phyloP scores from a whole-genome alignment of 2,888 invertebrate species.

The Ochlodes sylvanus region DNA sequence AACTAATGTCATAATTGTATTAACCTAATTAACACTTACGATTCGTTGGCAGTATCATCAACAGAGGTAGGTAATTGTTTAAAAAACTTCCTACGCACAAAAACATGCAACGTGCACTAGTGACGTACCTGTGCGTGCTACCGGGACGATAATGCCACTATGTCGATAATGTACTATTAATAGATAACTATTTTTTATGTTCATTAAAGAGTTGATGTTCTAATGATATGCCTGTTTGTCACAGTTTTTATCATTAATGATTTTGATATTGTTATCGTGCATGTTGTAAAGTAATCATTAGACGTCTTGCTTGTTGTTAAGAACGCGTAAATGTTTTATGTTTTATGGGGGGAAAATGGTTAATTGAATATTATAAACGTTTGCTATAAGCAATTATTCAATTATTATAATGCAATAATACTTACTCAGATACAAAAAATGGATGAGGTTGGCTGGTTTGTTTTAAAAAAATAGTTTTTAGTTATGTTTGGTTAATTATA shows the following conservation, averaged over 20 bases:
- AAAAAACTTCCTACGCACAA: slow-evolving; percentile 32
- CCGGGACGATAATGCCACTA: slow-evolving; percentile 18
- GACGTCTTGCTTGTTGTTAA: slow-evolving; percentile 21
- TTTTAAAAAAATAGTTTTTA: background rate
- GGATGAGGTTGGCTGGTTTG: background rate
- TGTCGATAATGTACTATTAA: slow-evolving; percentile 31
- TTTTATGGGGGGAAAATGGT: slow-evolving; percentile 7
- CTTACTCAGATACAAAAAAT: too few relatives aligned
- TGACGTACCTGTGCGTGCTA: slow-evolving; percentile 13
- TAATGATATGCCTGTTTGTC: slow-evolving; percentile 32
- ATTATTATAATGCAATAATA: background rate
- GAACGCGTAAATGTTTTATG: slow-evolving; percentile 17
- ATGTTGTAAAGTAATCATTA: slow-evolving; percentile 16
- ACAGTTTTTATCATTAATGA: slow-evolving; percentile 20
- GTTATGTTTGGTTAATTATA: too few relatives aligned
- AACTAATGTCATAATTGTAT: slow-evolving; percentile 65
- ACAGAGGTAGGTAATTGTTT: slow-evolving; percentile 60
- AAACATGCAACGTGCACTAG: slow-evolving; percentile 25
- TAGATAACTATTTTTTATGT: slow-evolving; percentile 23
- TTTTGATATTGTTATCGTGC: slow-evolving; percentile 15
- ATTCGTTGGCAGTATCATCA: slow-evolving; percentile 57
- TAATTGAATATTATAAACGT: slow-evolving; percentile 1
- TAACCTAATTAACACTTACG: slow-evolving; percentile 67
- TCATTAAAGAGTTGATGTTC: slow-evolving; percentile 21
- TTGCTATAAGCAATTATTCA: background rate